Conservation (phyloP, 1,140 invertebrate genomes). For the Lethocerus indicus region DNA sequence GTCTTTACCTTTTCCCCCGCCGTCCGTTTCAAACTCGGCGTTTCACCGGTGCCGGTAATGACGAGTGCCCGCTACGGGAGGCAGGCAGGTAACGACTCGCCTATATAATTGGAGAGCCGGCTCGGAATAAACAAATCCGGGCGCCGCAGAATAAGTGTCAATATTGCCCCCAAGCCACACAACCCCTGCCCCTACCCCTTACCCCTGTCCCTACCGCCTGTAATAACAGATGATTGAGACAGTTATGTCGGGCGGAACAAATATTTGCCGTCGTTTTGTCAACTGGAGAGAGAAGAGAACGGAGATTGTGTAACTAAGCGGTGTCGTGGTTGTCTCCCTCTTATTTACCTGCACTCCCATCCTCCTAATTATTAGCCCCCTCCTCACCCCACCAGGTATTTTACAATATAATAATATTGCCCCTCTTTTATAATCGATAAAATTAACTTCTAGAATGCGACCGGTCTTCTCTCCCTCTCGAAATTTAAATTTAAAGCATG, state of each 20-base stretch:
- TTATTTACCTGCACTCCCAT: too few relatives aligned
- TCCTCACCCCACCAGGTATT: too few relatives aligned
- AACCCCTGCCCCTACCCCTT: too few relatives aligned
- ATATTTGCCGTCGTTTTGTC: conserved; percentile 7
- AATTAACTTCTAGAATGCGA: too few relatives aligned
- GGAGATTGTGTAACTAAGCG: conserved; percentile 5
- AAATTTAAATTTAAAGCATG: too few relatives aligned
- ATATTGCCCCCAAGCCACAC: too few relatives aligned
- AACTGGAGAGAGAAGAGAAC: conserved; percentile 1
- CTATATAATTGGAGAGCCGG: conserved; percentile 2
- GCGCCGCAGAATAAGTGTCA: conserved; percentile 6
- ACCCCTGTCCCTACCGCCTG: not conserved
- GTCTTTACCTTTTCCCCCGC: too few relatives aligned
- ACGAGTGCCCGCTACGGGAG: not conserved
- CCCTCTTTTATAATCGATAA: too few relatives aligned
- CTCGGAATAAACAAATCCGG: conserved; percentile 5
- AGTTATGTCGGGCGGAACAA: conserved; percentile 4
- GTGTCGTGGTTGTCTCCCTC: too few relatives aligned
- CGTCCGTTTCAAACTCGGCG: not conserved
- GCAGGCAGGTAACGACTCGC: not conserved
- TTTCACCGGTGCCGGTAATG: not conserved
- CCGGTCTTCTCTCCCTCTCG: too few relatives aligned
- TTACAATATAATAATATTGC: too few relatives aligned
- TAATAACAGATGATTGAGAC: conserved; percentile 9
- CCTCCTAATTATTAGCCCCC: conserved; percentile 1